Percentiles rank a stretch among this genome's conserved stretches.
Evolutionary conservation across 2,888 invertebrate genomes (phyloP).

Genomic region (Exephanes ischioxanthus): DNA sequence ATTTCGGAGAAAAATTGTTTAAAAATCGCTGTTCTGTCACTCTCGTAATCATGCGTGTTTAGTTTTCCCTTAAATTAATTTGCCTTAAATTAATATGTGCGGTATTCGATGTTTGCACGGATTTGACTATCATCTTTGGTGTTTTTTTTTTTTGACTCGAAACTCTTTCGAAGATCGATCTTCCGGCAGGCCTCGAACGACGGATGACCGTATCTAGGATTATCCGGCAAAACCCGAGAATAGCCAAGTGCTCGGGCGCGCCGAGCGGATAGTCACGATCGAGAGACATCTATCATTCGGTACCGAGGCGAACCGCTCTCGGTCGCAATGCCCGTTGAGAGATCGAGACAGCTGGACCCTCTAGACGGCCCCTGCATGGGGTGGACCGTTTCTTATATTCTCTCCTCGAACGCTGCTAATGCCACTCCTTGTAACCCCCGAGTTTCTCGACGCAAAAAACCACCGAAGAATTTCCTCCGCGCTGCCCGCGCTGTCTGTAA

Average conservation of each 20-base stretch:
- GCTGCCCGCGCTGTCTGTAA: constrained; percentile 25
- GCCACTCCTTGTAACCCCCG: constrained; percentile 1
- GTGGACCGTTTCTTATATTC: constrained; percentile 57
- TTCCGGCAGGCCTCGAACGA: constrained; percentile 1
- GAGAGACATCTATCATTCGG: constrained; percentile 46
- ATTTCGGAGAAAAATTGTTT: too few species aligned
- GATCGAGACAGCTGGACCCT: constrained; percentile 66
- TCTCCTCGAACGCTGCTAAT: constrained; percentile 6
- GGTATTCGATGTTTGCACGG: too few species aligned
- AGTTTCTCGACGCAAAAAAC: constrained; percentile 28
- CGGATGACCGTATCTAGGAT: constrained; percentile 27
- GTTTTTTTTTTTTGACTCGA: not conserved
- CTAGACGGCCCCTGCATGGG: constrained; percentile 67
- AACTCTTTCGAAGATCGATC: not conserved
- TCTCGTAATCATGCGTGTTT: too few species aligned
- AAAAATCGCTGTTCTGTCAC: too few species aligned
- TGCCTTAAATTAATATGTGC: too few species aligned
- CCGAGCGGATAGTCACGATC: constrained; percentile 29
- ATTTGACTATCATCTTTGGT: not conserved
- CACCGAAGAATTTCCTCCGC: constrained; percentile 60
- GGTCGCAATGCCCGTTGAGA: constrained; percentile 46
- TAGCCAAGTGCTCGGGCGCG: constrained; percentile 9
- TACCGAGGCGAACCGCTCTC: constrained; percentile 12
- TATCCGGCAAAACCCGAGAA: constrained; percentile 36
- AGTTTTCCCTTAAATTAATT: too few species aligned